These are phyloP conservation scores for Choreutis nemorana DNA, from an alignment of 2,888 invertebrate genomes.

Conservation along the genomic window DNA sequence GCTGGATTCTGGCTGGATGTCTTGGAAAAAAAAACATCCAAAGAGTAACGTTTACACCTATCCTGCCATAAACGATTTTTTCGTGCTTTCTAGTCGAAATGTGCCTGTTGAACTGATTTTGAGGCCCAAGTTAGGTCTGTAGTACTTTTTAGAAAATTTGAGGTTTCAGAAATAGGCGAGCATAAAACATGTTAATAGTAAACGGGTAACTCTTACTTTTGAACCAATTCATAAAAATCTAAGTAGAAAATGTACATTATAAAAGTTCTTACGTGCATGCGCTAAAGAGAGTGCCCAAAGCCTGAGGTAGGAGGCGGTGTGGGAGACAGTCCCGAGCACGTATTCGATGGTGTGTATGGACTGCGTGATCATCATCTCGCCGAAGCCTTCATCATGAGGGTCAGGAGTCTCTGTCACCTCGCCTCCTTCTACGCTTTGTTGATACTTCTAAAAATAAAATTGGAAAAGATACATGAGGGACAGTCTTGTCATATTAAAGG, in stretches of 20 bases:
- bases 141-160: no score
- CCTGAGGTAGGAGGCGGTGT: conserved; percentile 90
- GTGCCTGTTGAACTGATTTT: no score
- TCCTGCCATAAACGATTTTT: no score
- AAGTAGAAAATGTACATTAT: neutral
- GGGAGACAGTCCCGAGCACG: conserved; percentile 88
- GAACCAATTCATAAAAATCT: no score
- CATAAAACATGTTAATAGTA: no score
- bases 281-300: conserved; percentile 91
- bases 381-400: conserved; percentile 54
- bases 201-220: no score
- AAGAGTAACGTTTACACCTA: no score
- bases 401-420: conserved; percentile 17
- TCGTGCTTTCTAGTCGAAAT: no score
- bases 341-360: conserved; percentile 92
- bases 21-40: no score
- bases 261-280: conserved; percentile 75
- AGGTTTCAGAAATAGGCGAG: no score
- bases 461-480: neutral
- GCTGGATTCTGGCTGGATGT: no score
- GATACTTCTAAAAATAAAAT: conserved; percentile 24
- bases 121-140: no score
- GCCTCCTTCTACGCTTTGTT: conserved; percentile 41
- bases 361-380: conserved; percentile 84
- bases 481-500: neutral